phyloP scores from a whole-genome alignment of 1,140 invertebrate genomes.

The Lycorma delicatula region DNA sequence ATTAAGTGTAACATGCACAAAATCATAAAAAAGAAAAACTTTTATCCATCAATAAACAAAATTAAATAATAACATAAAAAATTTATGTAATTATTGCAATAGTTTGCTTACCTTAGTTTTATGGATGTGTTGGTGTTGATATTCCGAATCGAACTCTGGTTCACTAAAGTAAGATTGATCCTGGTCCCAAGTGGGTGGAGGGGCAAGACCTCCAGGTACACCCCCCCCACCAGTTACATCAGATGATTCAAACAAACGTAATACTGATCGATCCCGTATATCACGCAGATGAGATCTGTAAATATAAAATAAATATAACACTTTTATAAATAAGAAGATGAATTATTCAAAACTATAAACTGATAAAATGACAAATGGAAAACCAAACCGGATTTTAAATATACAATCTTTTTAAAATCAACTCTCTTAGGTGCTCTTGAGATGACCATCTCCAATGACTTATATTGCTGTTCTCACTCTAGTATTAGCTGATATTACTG shows the following conservation, averaged over 20 bases:
- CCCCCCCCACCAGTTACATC: conserved; percentile 54
- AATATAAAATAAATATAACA: too few relatives aligned
- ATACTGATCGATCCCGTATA: conserved; percentile 81
- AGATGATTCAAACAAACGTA: conserved; percentile 78
- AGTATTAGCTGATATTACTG: too few relatives aligned
- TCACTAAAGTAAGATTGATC: conserved; percentile 87
- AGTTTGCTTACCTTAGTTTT: conserved; percentile 74
- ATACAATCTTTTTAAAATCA: too few relatives aligned
- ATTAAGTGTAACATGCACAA: not conserved
- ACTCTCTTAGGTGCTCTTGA: too few relatives aligned
- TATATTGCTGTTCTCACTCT: too few relatives aligned
- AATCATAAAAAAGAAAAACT: not conserved
- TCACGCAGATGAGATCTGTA: conserved; percentile 72
- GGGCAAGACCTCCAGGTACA: conserved; percentile 36
- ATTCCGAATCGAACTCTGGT: conserved; percentile 88
- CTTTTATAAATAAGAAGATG: too few relatives aligned
- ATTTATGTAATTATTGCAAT: not conserved
- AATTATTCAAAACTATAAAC: too few relatives aligned
- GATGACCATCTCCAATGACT: too few relatives aligned
- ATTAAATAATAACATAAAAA: too few relatives aligned
- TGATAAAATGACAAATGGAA: too few relatives aligned
- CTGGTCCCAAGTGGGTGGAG: conserved; percentile 45
- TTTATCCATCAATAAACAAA: not conserved
- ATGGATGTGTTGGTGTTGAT: conserved; percentile 87
- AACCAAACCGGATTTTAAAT: too few relatives aligned